Evolutionary conservation across 2,888 invertebrate species (phyloP), one percentile per base, ranked within the genome.

Genomic region (Xanthorhoe spadicearia): DNA sequence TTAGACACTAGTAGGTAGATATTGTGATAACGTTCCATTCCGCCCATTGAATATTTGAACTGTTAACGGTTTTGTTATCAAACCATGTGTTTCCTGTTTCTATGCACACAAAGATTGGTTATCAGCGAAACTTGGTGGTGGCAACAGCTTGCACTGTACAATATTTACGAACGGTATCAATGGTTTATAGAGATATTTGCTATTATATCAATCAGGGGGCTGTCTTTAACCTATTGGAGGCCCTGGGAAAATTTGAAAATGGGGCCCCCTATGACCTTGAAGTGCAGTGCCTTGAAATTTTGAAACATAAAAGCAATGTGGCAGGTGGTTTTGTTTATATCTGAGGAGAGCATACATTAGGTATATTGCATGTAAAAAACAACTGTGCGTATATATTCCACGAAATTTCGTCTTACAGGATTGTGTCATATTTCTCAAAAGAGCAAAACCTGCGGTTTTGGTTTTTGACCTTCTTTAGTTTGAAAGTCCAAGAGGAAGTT

Each of bases 11-110:
- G 10, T 10, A 2, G 3, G 38, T 38, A 38, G 38, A 43, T 43
- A 43, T 43, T 43, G 13, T 13, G 38, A 43, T 43, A 23, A 28
- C 9, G 17, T 66, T 58, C 53, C 28, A 57, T 63, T 46, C 54
- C 51, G 64, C 46, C 60, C 49, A 64, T 52, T 56, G 49, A 60
- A 56, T 53, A 9, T 57, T 43, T 56, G 60, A 64, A 64, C 57
- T 60, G 38, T 52, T 53, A 68, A 61, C 64, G 61, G 57, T 61
- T 61, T 67, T 6, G 46, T 68, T 68, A 68, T 68, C 68, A 59
- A 53, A 58, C 64, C 61, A 68, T 61, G 38, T 63, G 52, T 64
- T 68, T 68, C 64, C 68, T 68, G 68, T 68, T 61, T 49, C 68
- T 64, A 61, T 64, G 54, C 57, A 61, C 53, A 68, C 68, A 64